Percentiles rank a stretch among this genome's conserved stretches.
Conservation (phyloP, 2,113 vertebrate genomes). For the Campylorhamphus procurvoides region DNA sequence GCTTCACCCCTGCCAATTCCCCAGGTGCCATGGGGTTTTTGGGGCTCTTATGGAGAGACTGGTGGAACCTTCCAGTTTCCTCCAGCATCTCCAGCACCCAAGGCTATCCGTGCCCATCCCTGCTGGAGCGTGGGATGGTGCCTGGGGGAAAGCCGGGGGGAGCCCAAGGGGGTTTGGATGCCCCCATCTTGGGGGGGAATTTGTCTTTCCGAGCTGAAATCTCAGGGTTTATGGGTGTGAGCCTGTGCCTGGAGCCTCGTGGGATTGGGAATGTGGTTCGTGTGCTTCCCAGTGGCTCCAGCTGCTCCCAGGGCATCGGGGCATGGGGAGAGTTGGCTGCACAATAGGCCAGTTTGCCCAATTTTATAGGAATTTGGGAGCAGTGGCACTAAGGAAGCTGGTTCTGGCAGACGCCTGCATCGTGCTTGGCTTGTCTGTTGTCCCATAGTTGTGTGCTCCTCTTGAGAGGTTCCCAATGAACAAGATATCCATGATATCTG, state of each 20-base stretch:
- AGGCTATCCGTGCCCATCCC: accelerated
- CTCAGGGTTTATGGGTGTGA: accelerated
- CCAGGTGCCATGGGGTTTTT: accelerated
- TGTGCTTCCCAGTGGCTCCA: not conserved
- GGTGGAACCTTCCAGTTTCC: not conserved
- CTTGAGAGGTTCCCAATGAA: not conserved
- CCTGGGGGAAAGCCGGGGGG: accelerated
- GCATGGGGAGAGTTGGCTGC: accelerated
- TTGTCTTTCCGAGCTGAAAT: not conserved
- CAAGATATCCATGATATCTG: accelerated
- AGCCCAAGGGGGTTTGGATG: not conserved
- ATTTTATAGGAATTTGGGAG: not conserved
- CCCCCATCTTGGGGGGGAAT: accelerated
- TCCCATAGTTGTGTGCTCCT: not conserved
- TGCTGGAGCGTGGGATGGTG: not conserved
- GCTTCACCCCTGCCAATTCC: not conserved
- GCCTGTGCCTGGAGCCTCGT: accelerated
- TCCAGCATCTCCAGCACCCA: not conserved
- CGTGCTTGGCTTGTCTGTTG: not conserved
- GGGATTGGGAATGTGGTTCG: not conserved
- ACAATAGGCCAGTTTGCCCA: accelerated
- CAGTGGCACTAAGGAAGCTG: not conserved
- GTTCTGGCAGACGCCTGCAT: not conserved
- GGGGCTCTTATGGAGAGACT: not conserved
- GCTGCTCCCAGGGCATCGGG: accelerated